These are phyloP conservation scores for Ptychoptera contaminata DNA, from an alignment of 2,888 invertebrate species.

Conservation along the genomic window DNA sequence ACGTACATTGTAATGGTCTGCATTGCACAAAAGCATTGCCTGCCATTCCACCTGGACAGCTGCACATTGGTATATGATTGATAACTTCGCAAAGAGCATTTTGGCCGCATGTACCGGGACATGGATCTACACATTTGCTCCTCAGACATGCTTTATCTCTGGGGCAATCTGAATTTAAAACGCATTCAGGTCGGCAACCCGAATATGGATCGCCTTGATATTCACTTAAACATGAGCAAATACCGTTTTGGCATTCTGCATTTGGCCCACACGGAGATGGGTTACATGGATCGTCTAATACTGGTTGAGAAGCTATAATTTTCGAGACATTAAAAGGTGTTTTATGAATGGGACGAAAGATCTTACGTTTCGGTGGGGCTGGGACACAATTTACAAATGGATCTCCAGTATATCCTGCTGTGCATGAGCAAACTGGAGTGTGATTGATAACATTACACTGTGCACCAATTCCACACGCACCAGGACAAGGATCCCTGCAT, in stretches of 20 bases:
- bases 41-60: slow-evolving; percentile 47
- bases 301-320: slow-evolving; percentile 4
- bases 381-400: slow-evolving; percentile 34
- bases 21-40: slow-evolving; percentile 58
- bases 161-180: slow-evolving; percentile 62
- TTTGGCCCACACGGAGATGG: slow-evolving; percentile 68
- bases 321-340: background rate
- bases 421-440: slow-evolving; percentile 50
- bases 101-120: slow-evolving; percentile 63
- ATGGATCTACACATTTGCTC: slow-evolving; percentile 72
- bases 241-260: slow-evolving; percentile 51
- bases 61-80: slow-evolving; percentile 49
- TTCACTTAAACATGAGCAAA: slow-evolving; percentile 58
- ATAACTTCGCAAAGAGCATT: slow-evolving; percentile 63
- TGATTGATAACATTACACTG: slow-evolving; percentile 50
- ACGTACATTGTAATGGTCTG: slow-evolving; percentile 32
- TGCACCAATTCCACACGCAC: slow-evolving; percentile 50
- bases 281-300: slow-evolving; percentile 40
- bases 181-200: slow-evolving; percentile 68
- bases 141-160: slow-evolving; percentile 59
- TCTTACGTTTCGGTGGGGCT: slow-evolving; percentile 23
- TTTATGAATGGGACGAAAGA: too few relatives aligned
- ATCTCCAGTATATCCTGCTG: slow-evolving; percentile 39
- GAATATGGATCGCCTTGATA: slow-evolving; percentile 65
- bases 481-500: slow-evolving; percentile 57